Percentiles rank a stretch among this genome's conserved stretches.
phyloP scores from a whole-genome alignment of 2,113 vertebrate species.

The Charadrius vociferus region DNA sequence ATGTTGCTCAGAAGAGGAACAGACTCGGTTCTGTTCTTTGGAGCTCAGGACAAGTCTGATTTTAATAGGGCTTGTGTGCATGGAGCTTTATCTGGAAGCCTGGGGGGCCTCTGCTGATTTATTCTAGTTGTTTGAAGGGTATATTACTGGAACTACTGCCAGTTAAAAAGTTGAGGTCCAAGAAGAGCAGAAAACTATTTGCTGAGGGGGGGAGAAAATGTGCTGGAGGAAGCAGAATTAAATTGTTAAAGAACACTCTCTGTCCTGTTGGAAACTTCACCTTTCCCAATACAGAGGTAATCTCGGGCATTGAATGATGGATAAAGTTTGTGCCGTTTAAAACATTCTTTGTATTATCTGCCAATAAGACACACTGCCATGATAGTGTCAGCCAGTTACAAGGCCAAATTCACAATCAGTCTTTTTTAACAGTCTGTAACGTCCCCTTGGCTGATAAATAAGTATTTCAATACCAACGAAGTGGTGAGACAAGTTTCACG shows the following conservation, averaged over 20 bases:
- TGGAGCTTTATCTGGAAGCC: not conserved
- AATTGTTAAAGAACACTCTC: not conserved
- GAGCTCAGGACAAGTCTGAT: not conserved
- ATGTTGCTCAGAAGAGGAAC: not conserved
- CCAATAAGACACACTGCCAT: not conserved
- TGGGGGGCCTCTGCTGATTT: not conserved
- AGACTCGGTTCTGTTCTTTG: not conserved
- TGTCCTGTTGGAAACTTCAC: not conserved
- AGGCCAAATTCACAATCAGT: not conserved
- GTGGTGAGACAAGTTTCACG: not conserved
- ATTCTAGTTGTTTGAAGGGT: not conserved
- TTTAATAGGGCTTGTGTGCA: not conserved
- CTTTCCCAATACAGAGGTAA: not conserved
- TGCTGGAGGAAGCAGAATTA: not conserved
- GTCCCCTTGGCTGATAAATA: not conserved
- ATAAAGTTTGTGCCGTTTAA: not conserved
- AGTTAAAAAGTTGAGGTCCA: not conserved
- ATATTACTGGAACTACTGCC: not conserved
- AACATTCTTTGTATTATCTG: not conserved
- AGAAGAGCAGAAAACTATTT: not conserved
- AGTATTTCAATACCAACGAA: not conserved
- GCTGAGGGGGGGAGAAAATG: not conserved
- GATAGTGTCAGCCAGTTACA: not conserved
- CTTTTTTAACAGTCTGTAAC: not conserved
- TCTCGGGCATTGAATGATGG: not conserved